Base-by-base conservation (phyloP, 2,797 vertebrate genomes). In the Loriculus beryllinus region DNA sequence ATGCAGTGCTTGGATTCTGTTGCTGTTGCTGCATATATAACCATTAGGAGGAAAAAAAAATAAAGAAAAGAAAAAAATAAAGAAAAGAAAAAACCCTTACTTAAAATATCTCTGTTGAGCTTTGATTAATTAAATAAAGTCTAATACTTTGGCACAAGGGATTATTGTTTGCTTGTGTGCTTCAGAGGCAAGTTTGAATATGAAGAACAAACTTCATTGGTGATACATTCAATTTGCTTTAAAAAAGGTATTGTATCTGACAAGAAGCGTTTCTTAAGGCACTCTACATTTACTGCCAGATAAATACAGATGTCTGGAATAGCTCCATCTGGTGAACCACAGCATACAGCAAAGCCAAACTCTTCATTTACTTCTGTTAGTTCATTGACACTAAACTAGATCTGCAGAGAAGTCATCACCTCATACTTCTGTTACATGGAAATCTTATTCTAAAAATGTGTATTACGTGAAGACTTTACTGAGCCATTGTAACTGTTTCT, bases 91-190 rank as follows among this genome's bases (percentile, higher is more conserved):
- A 40, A 54, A 64, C 6, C 3, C 31, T 86, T 33, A 76, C 35
- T 78, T 65, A 76, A 81, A 90, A 81, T 78, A 59, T 59, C 37
- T 79, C 72, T 59, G 23, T 72, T 63, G 72, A 88, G 57, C 28
- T 92, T 62, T 88, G 65, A 69, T 49, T 78, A 93, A 92, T 93
- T 93, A 94, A 82, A 90, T 59, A 26, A 83, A 94, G 17, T 42
- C 37, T 81, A 86, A 62, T 71, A 75, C 45, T 65, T 91, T 78
- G 64, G 42, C 79, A 71, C 9, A 43, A 39, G 29, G 20, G 49
- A 88, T 81, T 91, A 78, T 78, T 94, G 65, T 88, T 93, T 89
- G 72, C 79, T 78, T 89, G 31, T 52, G 57, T 62, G 62, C 69
- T 92, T 68, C 49, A 72, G 86, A 65, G 79, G 42, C 72, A 81